Evolutionary conservation across 2,888 invertebrate genomes (phyloP).

Genomic region (Protodeltote pygarga): DNA sequence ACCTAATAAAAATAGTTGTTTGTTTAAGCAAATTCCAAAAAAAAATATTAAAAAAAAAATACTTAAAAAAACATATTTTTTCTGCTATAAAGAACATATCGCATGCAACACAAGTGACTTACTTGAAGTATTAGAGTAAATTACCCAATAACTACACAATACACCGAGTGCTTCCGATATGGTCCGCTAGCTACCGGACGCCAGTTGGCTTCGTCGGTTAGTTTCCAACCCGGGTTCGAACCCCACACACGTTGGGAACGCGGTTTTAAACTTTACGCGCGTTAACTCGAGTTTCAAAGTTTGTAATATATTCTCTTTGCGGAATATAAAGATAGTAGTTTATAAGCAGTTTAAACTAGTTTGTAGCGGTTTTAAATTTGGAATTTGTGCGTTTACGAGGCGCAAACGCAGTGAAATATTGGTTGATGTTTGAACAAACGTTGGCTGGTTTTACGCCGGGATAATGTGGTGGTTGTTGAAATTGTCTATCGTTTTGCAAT

Average conservation of each 20-base stretch:
- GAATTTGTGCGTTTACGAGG: conserved; percentile 9
- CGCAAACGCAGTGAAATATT: conserved; percentile 42
- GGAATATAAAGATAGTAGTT: conserved; percentile 36
- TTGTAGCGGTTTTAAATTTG: conserved; percentile 23
- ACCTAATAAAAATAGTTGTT: too few species aligned
- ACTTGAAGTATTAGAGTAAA: conserved; percentile 66
- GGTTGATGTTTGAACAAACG: conserved; percentile 33
- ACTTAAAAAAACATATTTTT: not conserved
- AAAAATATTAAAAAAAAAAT: not conserved
- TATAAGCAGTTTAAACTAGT: conserved; percentile 32
- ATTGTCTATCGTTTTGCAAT: conserved; percentile 70
- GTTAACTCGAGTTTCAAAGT: conserved; percentile 35
- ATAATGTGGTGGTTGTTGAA: conserved; percentile 73
- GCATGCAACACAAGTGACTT: conserved; percentile 26
- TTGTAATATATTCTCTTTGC: conserved; percentile 34
- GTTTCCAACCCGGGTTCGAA: conserved; percentile 76
- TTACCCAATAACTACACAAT: conserved; percentile 75
- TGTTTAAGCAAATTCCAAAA: too few species aligned
- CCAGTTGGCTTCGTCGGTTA: conserved; percentile 80
- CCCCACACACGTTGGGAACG: conserved; percentile 79
- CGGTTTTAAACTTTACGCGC: conserved; percentile 39
- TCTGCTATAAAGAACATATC: conserved; percentile 15
- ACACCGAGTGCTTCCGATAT: conserved; percentile 76
- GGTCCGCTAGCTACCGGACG: conserved; percentile 77
- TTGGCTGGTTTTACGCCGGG: conserved; percentile 21